phyloP scores from a whole-genome alignment of 2,797 vertebrate genomes.

The Pteropus rufus region DNA sequence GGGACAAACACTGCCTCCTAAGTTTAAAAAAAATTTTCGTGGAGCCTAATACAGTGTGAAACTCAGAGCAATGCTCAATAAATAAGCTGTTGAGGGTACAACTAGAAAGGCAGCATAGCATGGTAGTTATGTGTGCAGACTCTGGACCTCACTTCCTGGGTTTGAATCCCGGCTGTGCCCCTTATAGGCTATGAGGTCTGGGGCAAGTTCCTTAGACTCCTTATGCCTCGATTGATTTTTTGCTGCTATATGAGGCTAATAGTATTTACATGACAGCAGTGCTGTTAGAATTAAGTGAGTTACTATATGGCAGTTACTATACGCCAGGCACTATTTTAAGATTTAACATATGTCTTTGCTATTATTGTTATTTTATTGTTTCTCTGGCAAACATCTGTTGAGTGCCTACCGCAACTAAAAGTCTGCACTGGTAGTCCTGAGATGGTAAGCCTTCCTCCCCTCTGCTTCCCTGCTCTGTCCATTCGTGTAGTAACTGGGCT shows the following conservation, averaged over 20 bases:
- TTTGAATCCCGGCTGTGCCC: neutral
- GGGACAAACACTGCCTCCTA: neutral
- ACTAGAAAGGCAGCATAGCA: neutral
- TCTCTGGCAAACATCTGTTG: neutral
- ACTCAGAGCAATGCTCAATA: neutral
- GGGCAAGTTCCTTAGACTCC: neutral
- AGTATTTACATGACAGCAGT: neutral
- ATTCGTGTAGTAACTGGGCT: neutral
- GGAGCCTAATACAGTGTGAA: neutral
- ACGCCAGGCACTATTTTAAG: neutral
- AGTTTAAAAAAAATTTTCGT: neutral
- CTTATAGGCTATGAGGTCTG: neutral
- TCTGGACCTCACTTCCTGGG: neutral
- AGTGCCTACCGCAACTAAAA: neutral
- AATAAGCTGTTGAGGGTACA: neutral
- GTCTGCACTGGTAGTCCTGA: neutral
- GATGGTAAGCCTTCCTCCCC: neutral
- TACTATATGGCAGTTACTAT: neutral
- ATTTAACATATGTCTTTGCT: neutral
- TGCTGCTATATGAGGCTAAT: neutral
- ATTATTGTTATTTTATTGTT: neutral
- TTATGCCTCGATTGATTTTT: neutral
- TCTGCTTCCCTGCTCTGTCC: neutral
- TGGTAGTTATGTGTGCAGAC: accelerated
- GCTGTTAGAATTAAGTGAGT: neutral